Evolutionary conservation across 2,113 vertebrate genomes (phyloP), one percentile per base, ranked within the genome.

Genomic region (Antechinus stuartii): DNA sequence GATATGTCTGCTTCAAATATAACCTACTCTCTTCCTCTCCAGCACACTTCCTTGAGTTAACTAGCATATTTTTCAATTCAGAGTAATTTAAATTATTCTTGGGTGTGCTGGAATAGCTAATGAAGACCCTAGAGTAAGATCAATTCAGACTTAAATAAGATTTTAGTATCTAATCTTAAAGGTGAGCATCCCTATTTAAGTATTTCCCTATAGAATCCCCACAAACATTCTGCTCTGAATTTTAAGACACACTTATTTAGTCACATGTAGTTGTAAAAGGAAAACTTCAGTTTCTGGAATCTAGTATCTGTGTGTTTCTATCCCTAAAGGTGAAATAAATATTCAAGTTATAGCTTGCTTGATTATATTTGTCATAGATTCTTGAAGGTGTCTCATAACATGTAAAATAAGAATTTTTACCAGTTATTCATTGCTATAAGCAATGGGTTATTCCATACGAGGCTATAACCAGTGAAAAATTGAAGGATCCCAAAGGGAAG

Each of bases 301-400:
- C 35, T n/a, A 76, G n/a, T 47, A 57, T 22, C 57, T 52, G 61
- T 54, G 53, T 89, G 54, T 84, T 92, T 46, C 89, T 90, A 91
- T 3, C 30, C 61, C 14, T n/a, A 95, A 94, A 49, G 10, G 14
- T 93, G 22, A 91, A 89, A 26, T 95, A 49, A 57, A 2, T 57
- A 14, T 76, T 54, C 24, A 94, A 61, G 22, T 90, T 94, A 55
- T 3, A 91, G 47, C 42, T 57, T 93, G 35, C 30, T 9, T 49
- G 35, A 53, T 91, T 84, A 52, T 84, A 54, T 91, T 94, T 95
- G 92, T 91, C 90, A 93, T 4, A 14, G 50, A 35, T 93, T 50
- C 50, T 35, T 42, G 8, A 92, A 57, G 35, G 2, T 91, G 27
- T 54, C 76, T 14, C 24, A 12, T 19, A 1, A 76, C 6, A 6